Evolutionary conservation across 2,888 invertebrate species (phyloP).

Genomic region (Scaptodrosophila latifasciaeformis): DNA sequence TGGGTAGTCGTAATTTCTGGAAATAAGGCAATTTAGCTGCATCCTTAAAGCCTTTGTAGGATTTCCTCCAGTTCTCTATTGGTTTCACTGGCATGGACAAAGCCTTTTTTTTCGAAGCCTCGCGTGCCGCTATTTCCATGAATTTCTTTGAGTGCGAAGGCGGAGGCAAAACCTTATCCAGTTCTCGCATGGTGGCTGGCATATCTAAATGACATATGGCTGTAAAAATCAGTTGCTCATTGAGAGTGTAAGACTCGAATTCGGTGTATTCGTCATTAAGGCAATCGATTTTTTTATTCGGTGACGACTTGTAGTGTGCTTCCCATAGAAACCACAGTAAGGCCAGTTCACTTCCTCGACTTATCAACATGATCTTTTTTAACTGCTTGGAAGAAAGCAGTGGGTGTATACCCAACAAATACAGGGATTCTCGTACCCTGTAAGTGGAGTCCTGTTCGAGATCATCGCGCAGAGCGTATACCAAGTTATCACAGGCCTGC

Average conservation of each 20-base stretch:
- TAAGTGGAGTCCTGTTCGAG: constrained; percentile 61
- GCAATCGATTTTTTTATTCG: no score
- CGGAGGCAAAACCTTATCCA: constrained; percentile 68
- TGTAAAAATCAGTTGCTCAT: constrained; percentile 72
- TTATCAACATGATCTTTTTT: constrained; percentile 50
- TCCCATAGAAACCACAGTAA: constrained; percentile 74
- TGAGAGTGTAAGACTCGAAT: constrained; percentile 38
- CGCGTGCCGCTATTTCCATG: background rate
- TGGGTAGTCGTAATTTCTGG: constrained; percentile 26
- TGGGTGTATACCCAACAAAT: constrained; percentile 60
- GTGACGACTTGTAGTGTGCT: constrained; percentile 51
- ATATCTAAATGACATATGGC: constrained; percentile 71
- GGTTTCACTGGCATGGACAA: background rate
- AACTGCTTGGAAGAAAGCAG: constrained; percentile 38
- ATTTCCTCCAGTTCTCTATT: background rate
- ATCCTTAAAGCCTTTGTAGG: background rate
- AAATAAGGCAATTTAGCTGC: constrained; percentile 24
- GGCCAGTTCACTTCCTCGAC: constrained; percentile 70
- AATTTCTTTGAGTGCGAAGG: constrained; percentile 32
- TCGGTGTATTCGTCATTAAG: background rate
- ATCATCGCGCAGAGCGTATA: constrained; percentile 67
- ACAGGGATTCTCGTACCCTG: constrained; percentile 42
- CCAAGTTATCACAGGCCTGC: constrained; percentile 49
- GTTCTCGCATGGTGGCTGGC: constrained; percentile 66
- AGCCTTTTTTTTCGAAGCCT: background rate